Percentiles rank a stretch among this genome's conserved stretches.
Conservation (phyloP, 2,797 vertebrate species). For the Halcyon leucocephala region DNA sequence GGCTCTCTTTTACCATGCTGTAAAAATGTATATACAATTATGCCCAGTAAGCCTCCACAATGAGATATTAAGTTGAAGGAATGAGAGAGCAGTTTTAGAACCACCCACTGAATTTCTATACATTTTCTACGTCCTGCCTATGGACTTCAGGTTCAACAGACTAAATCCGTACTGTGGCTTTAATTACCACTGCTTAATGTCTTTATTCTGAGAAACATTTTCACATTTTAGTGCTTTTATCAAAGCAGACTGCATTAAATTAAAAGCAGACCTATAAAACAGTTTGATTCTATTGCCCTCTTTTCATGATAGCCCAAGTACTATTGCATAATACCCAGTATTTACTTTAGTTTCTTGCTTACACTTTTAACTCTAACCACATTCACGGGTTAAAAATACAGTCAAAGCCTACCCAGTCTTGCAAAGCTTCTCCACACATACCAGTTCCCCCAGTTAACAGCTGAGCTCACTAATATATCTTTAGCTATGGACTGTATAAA, state of each 20-base stretch:
- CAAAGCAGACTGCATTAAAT: constrained; percentile 44
- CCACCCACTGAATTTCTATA: constrained; percentile 20
- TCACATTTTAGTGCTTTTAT: constrained; percentile 32
- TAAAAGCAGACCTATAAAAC: constrained; percentile 26
- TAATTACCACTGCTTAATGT: not conserved
- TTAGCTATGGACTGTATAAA: not conserved
- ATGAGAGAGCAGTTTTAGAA: constrained; percentile 55
- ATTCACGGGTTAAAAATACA: constrained; percentile 20
- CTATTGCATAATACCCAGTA: constrained; percentile 56
- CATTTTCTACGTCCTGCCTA: not conserved
- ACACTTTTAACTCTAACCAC: not conserved
- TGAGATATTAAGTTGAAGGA: constrained; percentile 40
- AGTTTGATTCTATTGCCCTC: constrained; percentile 7
- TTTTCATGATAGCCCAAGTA: not conserved
- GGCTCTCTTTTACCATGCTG: constrained; percentile 37
- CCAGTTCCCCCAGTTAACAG: not conserved
- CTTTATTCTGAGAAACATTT: not conserved
- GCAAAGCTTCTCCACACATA: not conserved
- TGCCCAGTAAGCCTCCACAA: constrained; percentile 52
- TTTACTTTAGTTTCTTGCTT: not conserved
- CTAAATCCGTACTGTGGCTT: not conserved
- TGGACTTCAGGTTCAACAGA: not conserved
- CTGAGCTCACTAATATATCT: not conserved
- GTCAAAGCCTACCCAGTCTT: not conserved
- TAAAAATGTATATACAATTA: constrained; percentile 56